Conservation (phyloP, 2,888 invertebrate species). For the Pachliopta kotzebuea region DNA sequence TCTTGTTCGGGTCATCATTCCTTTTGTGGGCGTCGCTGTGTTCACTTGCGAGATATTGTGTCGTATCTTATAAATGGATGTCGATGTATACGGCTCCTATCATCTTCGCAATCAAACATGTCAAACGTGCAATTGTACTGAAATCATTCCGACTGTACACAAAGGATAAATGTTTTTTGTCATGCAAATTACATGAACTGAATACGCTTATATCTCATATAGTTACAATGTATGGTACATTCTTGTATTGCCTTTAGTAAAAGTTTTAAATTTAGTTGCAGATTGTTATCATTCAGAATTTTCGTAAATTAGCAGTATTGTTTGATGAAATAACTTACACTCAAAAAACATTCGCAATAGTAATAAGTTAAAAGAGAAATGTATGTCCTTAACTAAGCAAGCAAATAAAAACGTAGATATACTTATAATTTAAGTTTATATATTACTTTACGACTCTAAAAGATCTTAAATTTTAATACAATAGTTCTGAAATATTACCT, state of each 20-base stretch:
- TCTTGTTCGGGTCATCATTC: conserved; percentile 56
- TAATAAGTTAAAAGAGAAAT: too few species aligned
- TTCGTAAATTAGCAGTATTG: too few species aligned
- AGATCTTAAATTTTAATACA: background rate
- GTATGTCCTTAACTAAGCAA: too few species aligned
- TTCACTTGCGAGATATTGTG: conserved; percentile 62
- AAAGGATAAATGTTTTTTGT: conserved; percentile 2
- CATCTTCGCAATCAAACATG: conserved; percentile 22
- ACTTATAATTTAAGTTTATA: background rate
- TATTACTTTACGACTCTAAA: too few species aligned
- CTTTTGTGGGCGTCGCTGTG: conserved; percentile 59
- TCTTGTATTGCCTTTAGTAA: too few species aligned
- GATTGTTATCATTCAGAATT: too few species aligned
- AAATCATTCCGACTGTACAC: background rate
- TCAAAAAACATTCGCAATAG: too few species aligned
- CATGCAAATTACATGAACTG: conserved; percentile 3
- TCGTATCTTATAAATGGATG: conserved; percentile 14
- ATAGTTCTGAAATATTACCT: background rate
- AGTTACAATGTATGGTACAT: background rate
- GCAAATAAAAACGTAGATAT: too few species aligned
- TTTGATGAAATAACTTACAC: too few species aligned
- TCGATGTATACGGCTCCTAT: conserved; percentile 4
- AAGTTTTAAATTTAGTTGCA: too few species aligned
- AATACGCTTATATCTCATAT: background rate
- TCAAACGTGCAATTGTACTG: conserved; percentile 8